These are phyloP conservation scores for Antheraea mylitta DNA, from an alignment of 1,140 invertebrate species.

Conservation along the genomic window DNA sequence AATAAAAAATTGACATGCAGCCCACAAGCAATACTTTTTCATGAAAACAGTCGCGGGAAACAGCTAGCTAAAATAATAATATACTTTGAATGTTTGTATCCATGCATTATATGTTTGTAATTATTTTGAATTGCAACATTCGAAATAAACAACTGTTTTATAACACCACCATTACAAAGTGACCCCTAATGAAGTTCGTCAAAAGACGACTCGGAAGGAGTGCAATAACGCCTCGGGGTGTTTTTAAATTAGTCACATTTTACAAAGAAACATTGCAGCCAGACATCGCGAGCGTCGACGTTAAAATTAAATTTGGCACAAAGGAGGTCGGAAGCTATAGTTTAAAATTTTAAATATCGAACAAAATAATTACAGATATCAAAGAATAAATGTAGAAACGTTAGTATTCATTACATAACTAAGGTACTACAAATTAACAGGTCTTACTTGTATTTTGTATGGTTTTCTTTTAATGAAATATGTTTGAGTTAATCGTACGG, in stretches of 20 bases:
- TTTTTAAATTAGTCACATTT: conserved; percentile 57
- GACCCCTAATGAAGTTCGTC: conserved; percentile 32
- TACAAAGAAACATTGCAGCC: conserved; percentile 53
- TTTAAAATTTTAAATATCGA: conserved; percentile 36
- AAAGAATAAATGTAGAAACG: conserved; percentile 25
- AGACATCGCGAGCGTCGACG: conserved; percentile 48
- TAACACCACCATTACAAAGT: conserved; percentile 36
- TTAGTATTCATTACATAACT: conserved; percentile 55
- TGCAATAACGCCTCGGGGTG: conserved; percentile 32
- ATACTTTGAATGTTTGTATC: conserved; percentile 36
- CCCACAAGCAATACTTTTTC: too few relatives aligned
- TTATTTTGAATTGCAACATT: conserved; percentile 60
- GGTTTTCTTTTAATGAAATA: conserved; percentile 37
- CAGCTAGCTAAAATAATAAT: conserved; percentile 62
- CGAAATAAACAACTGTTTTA: conserved; percentile 66
- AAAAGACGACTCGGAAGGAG: conserved; percentile 31
- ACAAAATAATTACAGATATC: conserved; percentile 4
- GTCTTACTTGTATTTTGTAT: conserved; percentile 51
- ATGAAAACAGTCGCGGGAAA: conserved; percentile 4
- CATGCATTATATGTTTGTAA: conserved; percentile 56
- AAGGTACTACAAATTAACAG: conserved; percentile 57
- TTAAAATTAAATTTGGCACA: conserved; percentile 63
- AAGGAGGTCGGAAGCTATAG: conserved; percentile 42
- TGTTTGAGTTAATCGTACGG: conserved; percentile 35
- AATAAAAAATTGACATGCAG: too few relatives aligned